phyloP scores from a whole-genome alignment of 2,888 invertebrate genomes.

The Eupithecia exiguata region DNA sequence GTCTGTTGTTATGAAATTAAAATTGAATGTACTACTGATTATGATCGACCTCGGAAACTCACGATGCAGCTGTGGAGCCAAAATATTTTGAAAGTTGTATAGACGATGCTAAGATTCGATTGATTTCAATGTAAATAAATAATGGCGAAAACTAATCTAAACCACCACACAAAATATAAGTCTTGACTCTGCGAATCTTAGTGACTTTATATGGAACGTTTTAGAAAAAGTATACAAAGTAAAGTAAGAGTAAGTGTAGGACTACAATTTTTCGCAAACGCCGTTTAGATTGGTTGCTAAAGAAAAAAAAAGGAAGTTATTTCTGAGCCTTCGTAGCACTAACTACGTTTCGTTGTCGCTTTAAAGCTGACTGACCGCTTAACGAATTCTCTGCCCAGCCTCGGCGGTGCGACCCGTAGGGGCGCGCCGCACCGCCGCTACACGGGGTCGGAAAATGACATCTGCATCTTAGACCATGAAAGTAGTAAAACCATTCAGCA shows the following conservation, averaged over 20 bases:
- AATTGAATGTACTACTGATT: constrained; percentile 55
- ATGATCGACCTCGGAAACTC: constrained; percentile 60
- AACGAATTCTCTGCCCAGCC: too few species aligned
- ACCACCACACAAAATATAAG: background rate
- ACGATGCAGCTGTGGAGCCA: constrained; percentile 37
- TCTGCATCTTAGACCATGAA: too few species aligned
- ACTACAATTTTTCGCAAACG: background rate
- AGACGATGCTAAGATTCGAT: background rate
- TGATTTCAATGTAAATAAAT: background rate
- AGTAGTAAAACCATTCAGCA: background rate
- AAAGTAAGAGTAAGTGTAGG: background rate
- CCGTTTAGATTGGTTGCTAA: background rate
- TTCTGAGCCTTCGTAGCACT: background rate
- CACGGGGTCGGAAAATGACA: too few species aligned
- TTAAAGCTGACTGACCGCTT: background rate
- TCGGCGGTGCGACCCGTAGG: too few species aligned
- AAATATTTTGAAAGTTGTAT: constrained; percentile 1
- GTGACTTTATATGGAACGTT: background rate
- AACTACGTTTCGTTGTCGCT: background rate
- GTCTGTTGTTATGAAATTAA: constrained; percentile 59
- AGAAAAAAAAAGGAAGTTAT: background rate
- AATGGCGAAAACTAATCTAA: background rate
- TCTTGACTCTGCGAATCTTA: background rate
- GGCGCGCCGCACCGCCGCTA: too few species aligned
- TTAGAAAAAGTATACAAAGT: background rate